A percentile compares a stretch with the other conserved stretches of the same genome.
Conservation (phyloP, 2,888 invertebrate genomes). For the Tetanocera ferruginea region DNA sequence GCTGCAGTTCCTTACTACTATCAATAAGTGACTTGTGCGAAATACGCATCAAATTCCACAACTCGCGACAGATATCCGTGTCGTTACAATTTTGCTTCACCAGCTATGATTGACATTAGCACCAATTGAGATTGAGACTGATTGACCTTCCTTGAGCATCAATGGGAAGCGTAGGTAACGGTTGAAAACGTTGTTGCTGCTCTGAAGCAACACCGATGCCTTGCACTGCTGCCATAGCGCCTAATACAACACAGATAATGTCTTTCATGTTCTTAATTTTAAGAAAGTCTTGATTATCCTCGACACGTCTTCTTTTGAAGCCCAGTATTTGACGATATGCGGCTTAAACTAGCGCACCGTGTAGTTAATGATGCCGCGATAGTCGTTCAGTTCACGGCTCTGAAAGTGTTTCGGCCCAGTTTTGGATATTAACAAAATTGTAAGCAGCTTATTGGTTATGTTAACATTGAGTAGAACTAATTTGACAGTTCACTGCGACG, state of each 20-base stretch:
- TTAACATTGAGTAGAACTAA: conserved; percentile 45
- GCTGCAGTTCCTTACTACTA: conserved; percentile 54
- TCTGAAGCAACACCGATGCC: conserved; percentile 65
- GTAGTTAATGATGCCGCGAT: conserved; percentile 81
- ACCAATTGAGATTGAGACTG: no score
- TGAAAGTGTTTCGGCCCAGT: conserved; percentile 72
- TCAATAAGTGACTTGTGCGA: conserved; percentile 77
- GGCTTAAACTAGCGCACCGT: conserved; percentile 80
- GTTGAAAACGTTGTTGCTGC: conserved; percentile 74
- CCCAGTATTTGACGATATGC: conserved; percentile 85
- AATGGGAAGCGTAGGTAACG: conserved; percentile 78
- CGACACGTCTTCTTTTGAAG: conserved; percentile 74
- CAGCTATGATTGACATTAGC: no score
- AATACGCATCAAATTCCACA: conserved; percentile 73
- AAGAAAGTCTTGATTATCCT: conserved; percentile 75
- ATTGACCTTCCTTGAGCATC: conserved; percentile 76
- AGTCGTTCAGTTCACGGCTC: conserved; percentile 65
- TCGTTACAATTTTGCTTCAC: conserved; percentile 71
- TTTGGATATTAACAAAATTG: conserved; percentile 70
- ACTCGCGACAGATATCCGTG: conserved; percentile 61
- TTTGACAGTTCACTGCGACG: conserved; percentile 39
- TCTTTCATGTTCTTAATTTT: conserved; percentile 81
- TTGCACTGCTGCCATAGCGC: conserved; percentile 70
- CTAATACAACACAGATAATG: conserved; percentile 72
- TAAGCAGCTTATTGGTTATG: conserved; percentile 44